Conservation (phyloP, 2,888 invertebrate species). For the Actias luna region DNA sequence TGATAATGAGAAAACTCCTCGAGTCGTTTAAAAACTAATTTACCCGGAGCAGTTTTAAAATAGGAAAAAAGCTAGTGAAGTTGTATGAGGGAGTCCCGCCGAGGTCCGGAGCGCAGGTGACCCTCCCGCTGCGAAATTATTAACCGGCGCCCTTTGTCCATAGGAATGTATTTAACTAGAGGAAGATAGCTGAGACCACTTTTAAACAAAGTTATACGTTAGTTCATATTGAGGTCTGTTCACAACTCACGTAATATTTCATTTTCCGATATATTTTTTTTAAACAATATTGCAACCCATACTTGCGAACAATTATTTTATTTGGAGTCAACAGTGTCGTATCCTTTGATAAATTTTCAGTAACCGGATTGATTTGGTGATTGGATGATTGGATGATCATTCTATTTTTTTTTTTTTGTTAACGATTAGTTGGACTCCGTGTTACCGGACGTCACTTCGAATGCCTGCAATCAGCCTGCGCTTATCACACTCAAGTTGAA, state of each 20-base stretch:
- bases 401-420: too few relatives aligned
- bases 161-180: neutral
- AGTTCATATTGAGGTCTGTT: neutral
- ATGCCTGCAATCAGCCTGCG: too few relatives aligned
- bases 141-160: neutral
- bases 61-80: neutral
- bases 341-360: too few relatives aligned
- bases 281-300: too few relatives aligned
- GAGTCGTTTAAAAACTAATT: neutral
- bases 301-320: too few relatives aligned
- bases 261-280: neutral
- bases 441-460: too few relatives aligned
- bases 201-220: neutral
- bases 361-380: too few relatives aligned
- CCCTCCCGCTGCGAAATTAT: neutral
- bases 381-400: too few relatives aligned
- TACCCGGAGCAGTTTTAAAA: neutral
- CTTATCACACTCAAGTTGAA: too few relatives aligned
- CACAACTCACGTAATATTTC: neutral
- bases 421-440: too few relatives aligned
- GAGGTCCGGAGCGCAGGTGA: neutral
- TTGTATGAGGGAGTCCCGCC: neutral
- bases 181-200: neutral
- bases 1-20: neutral
- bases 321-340: too few relatives aligned